Evolutionary conservation across 2,113 vertebrate genomes (phyloP).

Genomic region (Lampris incognitus): DNA sequence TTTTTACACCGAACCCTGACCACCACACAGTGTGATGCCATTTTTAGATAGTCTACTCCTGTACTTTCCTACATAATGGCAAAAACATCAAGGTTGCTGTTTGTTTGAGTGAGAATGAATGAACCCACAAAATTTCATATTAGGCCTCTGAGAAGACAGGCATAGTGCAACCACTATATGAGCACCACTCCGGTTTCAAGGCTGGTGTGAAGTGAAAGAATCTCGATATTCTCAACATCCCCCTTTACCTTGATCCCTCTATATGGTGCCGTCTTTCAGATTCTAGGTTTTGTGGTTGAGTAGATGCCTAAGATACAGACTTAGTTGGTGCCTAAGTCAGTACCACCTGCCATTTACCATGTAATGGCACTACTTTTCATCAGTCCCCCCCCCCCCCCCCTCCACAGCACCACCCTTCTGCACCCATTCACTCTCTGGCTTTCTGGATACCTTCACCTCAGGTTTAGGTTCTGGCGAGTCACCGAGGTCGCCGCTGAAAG

Average conservation of each 20-base stretch:
- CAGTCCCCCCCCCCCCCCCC: not conserved
- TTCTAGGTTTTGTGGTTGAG: not conserved
- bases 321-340: not conserved
- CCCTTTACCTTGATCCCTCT: not conserved
- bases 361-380: not conserved
- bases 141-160: conserved; percentile 11
- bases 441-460: not conserved
- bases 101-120: not conserved
- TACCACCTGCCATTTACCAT: not conserved
- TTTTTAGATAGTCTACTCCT: not conserved
- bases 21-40: not conserved
- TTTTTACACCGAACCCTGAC: not conserved
- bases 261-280: not conserved
- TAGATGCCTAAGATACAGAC: too few relatives aligned
- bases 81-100: conserved; percentile 4
- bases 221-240: not conserved
- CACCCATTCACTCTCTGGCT: not conserved
- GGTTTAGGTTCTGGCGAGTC: conserved; percentile 25
- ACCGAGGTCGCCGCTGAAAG: not conserved
- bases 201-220: conserved; percentile 17
- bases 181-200: conserved; percentile 14
- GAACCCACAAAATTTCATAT: not conserved
- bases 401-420: conserved; percentile 12
- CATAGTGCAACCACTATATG: not conserved
- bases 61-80: not conserved